phyloP scores from a whole-genome alignment of 2,888 invertebrate species.

The Muscina levida region DNA sequence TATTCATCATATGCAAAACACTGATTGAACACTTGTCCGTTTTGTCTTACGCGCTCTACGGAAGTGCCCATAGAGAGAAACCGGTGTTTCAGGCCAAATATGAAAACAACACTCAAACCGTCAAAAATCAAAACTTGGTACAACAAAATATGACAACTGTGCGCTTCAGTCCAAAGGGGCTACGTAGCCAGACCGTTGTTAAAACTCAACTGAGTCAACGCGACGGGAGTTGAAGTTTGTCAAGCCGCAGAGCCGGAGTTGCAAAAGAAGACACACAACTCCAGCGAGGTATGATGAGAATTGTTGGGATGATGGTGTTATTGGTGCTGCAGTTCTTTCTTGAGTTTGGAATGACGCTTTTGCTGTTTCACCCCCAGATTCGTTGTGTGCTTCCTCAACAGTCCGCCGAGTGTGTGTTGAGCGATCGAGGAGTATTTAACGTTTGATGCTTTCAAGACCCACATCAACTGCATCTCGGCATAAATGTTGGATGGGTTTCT shows the following conservation, averaged over 20 bases:
- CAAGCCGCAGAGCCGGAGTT: constrained; percentile 50
- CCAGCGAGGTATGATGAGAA: constrained; percentile 15
- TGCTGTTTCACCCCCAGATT: neutral
- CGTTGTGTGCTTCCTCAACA: constrained; percentile 5
- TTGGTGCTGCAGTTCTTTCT: neutral
- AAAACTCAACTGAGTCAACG: constrained; percentile 65
- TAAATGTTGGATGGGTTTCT: constrained; percentile 24
- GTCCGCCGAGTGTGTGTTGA: constrained; percentile 56
- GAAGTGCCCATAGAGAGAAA: neutral
- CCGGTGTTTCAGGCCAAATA: constrained; percentile 6
- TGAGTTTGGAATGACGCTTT: neutral
- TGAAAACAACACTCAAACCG: constrained; percentile 18
- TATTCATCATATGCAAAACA: constrained; percentile 34
- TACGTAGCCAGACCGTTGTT: constrained; percentile 60
- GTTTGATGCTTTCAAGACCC: constrained; percentile 54
- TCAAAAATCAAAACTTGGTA: constrained; percentile 14
- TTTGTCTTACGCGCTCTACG: neutral
- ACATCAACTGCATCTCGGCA: constrained; percentile 6
- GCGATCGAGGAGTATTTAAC: constrained; percentile 57
- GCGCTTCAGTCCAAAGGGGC: constrained; percentile 37
- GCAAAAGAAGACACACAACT: constrained; percentile 19
- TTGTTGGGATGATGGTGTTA: no score
- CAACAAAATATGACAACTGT: constrained; percentile 1
- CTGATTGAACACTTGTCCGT: constrained; percentile 29
- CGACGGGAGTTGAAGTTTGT: constrained; percentile 57